These are phyloP conservation scores for Bambusicola thoracicus DNA, from an alignment of 2,113 vertebrate genomes.

Conservation along the genomic window DNA sequence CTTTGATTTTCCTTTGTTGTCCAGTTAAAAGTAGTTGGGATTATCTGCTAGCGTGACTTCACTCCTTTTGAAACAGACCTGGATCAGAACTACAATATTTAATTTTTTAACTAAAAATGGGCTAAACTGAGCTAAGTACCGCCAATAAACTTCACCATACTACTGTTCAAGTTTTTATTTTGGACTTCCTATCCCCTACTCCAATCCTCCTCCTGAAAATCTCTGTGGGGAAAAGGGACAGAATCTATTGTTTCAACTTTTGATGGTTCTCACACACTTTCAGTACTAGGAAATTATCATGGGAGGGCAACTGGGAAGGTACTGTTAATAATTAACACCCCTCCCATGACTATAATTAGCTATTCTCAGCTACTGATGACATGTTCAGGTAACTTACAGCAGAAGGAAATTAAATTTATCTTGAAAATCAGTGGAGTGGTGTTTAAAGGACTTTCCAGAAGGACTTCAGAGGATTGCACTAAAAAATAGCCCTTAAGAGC, in stretches of 20 bases:
- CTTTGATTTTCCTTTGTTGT: neutral
- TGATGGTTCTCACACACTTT: neutral
- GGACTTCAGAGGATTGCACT: neutral
- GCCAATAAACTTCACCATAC: neutral
- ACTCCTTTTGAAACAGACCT: neutral
- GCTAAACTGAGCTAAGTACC: neutral
- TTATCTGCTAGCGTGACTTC: neutral
- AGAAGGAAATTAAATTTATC: neutral
- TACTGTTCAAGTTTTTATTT: neutral
- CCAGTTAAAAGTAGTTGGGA: neutral
- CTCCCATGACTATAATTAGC: neutral
- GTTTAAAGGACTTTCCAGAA: neutral
- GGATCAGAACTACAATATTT: neutral
- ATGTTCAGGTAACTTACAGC: neutral
- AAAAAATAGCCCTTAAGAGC: neutral
- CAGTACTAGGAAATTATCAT: neutral
- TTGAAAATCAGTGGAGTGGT: neutral
- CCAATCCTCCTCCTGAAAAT: neutral
- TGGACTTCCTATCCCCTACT: neutral
- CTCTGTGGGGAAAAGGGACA: neutral
- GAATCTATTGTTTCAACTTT: neutral
- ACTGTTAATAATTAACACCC: neutral
- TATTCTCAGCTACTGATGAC: neutral
- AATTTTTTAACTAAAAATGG: neutral
- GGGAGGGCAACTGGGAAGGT: neutral